Conservation (phyloP, 2,113 vertebrate genomes). For the Anoura caudifer region DNA sequence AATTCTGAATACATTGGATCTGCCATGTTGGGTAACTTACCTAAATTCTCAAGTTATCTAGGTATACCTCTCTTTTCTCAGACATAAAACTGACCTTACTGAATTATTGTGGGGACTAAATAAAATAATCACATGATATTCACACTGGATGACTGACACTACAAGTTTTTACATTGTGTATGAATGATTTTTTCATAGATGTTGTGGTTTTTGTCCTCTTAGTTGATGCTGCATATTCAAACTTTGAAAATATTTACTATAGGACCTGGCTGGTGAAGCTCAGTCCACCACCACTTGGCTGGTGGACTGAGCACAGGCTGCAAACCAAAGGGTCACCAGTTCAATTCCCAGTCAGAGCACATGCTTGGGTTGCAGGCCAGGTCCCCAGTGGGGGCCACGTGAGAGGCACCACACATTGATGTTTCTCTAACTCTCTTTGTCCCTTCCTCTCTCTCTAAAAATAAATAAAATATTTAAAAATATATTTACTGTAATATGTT, state of each 20-base stretch:
- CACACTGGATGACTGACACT: not conserved
- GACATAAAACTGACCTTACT: not conserved
- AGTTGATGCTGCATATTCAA: not conserved
- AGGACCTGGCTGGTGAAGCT: no score
- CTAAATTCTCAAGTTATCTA: not conserved
- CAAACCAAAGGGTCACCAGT: no score
- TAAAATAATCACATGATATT: not conserved
- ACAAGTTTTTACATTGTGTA: not conserved
- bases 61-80: not conserved
- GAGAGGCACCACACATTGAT: no score
- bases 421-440: no score
- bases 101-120: not conserved
- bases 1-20: not conserved
- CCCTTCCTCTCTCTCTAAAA: no score
- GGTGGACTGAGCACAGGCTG: no score
- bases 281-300: no score
- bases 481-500: not conserved
- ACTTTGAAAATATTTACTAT: not conserved
- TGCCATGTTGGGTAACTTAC: not conserved
- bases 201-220: not conserved
- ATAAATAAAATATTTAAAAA: not conserved
- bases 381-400: no score
- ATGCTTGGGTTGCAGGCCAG: no score
- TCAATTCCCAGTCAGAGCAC: no score
- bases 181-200: not conserved